Base-by-base conservation (phyloP, 2,113 vertebrate species). In the Cryptoleucopteryx plumbea region DNA sequence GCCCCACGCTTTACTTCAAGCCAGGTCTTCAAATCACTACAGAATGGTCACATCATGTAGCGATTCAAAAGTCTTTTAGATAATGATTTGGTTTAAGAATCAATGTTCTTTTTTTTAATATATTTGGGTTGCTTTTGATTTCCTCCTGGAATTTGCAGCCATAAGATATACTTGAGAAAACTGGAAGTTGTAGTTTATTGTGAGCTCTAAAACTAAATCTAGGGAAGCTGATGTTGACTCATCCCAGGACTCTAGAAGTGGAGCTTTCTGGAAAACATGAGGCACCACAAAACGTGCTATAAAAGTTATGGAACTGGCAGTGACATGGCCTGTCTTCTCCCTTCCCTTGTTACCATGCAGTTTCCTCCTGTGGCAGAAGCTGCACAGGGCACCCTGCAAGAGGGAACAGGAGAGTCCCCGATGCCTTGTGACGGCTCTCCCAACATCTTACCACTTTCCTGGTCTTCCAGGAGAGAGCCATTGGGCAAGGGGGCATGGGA, bases 31-130 rank as follows among this genome's bases (percentile, higher is more conserved):
- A 50, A 47, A 25, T 38, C 34, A 20, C 58, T 29, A 3, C 58
- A 72, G 61, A 48, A 17, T 25, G 34, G 48, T 27, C 45, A 42
- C 5, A 6, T 27, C 2, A 0, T 4, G 15, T 12, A 27, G 11
- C 63, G 55, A 42, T 45, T 34, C 11, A 43, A 78, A 91, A 79
- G 6, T 29, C 23, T 61, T 79, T 72, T 40, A 34, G 62, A 7
- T 17, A 52, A 65, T 14, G 6, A 45, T 40, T 78, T 72, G 38
- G 34, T 25, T 65, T 74, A 72, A 48, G 66, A 82, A 38, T 79
- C 0, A 0, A 19, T 40, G n/a, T 8, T 52, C 22, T 78, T 73
- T 48, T 40, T 83, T 43, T 68, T 22, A 77, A 68, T 48, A 7
- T 53, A 38, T 61, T 72, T 85, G 43, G 5, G 9, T 29, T 93